phyloP scores from a whole-genome alignment of 2,113 vertebrate genomes.

The Campylorhamphus procurvoides region DNA sequence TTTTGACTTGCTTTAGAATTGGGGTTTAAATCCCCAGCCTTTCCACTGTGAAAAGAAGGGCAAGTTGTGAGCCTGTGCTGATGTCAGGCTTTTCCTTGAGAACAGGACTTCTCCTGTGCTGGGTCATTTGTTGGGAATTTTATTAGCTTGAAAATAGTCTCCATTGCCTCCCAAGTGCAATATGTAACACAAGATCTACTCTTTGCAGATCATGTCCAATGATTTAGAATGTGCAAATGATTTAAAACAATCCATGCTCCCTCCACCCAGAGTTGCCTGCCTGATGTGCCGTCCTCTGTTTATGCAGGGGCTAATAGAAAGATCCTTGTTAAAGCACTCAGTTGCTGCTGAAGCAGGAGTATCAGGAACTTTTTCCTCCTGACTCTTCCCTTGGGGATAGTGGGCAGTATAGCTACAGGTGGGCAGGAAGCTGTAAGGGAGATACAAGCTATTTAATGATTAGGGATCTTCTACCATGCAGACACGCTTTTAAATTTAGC shows the following conservation, averaged over 20 bases:
- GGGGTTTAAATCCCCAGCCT: conserved; percentile 11
- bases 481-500: conserved; percentile 1
- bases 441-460: not conserved
- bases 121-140: not conserved
- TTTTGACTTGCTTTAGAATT: conserved; percentile 15
- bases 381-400: not conserved
- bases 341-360: rapidly evolving
- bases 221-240: conserved; percentile 3
- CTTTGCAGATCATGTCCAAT: not conserved
- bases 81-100: not conserved
- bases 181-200: conserved; percentile 19
- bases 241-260: not conserved
- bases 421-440: not conserved
- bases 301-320: not conserved
- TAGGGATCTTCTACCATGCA: not conserved
- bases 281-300: not conserved
- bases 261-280: not conserved
- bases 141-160: conserved; percentile 1
- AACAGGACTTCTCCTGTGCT: conserved; percentile 14
- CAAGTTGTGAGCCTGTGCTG: not conserved
- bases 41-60: not conserved
- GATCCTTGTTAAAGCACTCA: not conserved
- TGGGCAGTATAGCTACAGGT: not conserved
- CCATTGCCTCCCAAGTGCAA: not conserved
- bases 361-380: not conserved